phyloP scores from a whole-genome alignment of 1,140 invertebrate species.

The Atta texana region DNA sequence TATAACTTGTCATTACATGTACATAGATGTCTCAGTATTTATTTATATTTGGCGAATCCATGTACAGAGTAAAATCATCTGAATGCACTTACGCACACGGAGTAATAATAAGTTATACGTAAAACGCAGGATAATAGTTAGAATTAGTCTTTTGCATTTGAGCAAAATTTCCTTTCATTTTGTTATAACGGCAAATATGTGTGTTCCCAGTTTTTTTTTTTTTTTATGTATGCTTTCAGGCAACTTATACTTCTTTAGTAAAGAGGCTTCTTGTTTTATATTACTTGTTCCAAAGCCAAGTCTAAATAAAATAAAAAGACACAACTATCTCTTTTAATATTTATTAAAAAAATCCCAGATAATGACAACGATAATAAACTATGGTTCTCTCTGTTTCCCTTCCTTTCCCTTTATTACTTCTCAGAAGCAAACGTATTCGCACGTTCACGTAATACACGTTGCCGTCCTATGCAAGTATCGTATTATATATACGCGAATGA shows the following conservation, averaged over 20 bases:
- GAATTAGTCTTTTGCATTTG: slow-evolving; percentile 2
- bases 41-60: background rate
- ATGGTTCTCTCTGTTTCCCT: too few species aligned
- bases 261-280: background rate
- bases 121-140: background rate
- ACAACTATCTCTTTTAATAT: background rate
- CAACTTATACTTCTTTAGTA: background rate
- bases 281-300: background rate
- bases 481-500: slow-evolving; percentile 17
- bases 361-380: background rate
- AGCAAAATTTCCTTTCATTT: background rate
- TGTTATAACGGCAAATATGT: background rate
- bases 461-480: background rate
- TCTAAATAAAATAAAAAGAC: too few species aligned
- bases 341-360: background rate
- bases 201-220: background rate
- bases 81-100: background rate
- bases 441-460: background rate
- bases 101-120: background rate
- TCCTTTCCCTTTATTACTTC: background rate
- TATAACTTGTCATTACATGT: background rate
- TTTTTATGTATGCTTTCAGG: background rate
- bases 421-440: background rate
- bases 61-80: too few species aligned
- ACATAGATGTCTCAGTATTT: background rate